Base-by-base conservation (phyloP, 30 jellyfish, hydroid and myxozoan species). In the Nemopilema nomurai region DNA sequence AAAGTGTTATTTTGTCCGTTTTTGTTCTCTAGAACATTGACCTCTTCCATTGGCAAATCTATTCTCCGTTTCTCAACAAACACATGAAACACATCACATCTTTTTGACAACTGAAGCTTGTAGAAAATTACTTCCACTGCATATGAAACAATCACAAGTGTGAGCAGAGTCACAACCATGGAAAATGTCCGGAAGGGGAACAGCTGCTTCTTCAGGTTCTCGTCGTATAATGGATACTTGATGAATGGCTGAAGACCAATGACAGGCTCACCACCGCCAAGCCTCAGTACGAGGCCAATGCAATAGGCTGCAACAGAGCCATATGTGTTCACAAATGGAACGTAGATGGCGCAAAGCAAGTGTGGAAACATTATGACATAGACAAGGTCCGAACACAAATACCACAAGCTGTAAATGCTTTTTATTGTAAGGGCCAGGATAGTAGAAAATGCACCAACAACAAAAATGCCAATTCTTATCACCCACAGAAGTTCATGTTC, bases 121-220 rank as follows among this genome's bases (percentile, higher is more conserved):
- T 69, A 19, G 64, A 88, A 80, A 28, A 88, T 8, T 16, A 52
- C 1, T 30, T 71, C 81, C 66, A 72, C 32, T 18, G 81, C 31
- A 49, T 67, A 83, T 41, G 98, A 93, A 9, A 89, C 96, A 13
- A 67, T 67, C 57, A 93, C 26, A 17, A 93, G 85, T n/a, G 97
- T 84, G 18, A 89, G 27, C 62, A 93, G 62, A 13, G 97, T 83
- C 0, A 90, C 93, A 0, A 81, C 75, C 98, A 93, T 93, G 6
- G 98, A 93, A n/a, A 93, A 72, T 26, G 98, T 93, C 21, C 97
- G 91, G 51, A 82, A 93, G 18, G 98, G 98, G 62, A 93, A 93
- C 80, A 79, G 17, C 32, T 93, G 97, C 41, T 26, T 71, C 51
- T 66, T 62, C 66, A 33, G 1, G 16, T 71, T 62, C 62, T 78